Evolutionary conservation across 1,140 invertebrate genomes (phyloP), one percentile per base, ranked within the genome.

Genomic region (Conus ventricosus): DNA sequence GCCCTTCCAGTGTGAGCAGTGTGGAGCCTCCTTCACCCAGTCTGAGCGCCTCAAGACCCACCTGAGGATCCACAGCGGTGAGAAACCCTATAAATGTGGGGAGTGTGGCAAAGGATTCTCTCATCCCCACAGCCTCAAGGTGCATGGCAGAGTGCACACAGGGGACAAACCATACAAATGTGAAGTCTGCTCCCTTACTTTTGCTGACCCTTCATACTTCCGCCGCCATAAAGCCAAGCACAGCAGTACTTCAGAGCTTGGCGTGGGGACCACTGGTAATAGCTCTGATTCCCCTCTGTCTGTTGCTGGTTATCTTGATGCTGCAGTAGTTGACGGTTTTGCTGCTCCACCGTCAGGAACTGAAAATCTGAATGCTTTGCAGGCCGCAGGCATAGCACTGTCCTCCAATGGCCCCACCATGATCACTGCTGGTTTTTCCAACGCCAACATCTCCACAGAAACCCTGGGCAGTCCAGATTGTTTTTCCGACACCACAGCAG

Each of bases 41-140:
- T 71, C 67, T 8, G 87, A 83, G 51, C 53, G 87, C 67, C 89
- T 92, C 11, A 85, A 88, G 84, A 76, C 57, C 23, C 91, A 92
- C 78, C 85, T 87, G 80, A 80, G 92, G 39, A 90, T 90, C 23
- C 92, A 91, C 54, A 92, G 91, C 27, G 91, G 92, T 8, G 90
- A 92, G 67, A 92, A 90, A 76, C 91, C 92, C 8, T 92, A 92
- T 84, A 91, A 90, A 55, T 95, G 93, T 90, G 98, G 98, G 93
- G 97, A 97, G 93, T 99, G 98, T 95, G 98, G 97, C 15, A 97
- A 97, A 81, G 97, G 97, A 94, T 99, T 99, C 94, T 97, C 97
- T 84, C 96, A 97, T 39, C 98, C 98, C 93, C 97, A 98, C 93
- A 98, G 98, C 94, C 97, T 96, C 96, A 97, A 95, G 97, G 97